phyloP scores from a whole-genome alignment of 2,797 vertebrate genomes.

The Macroramphosus scolopax region DNA sequence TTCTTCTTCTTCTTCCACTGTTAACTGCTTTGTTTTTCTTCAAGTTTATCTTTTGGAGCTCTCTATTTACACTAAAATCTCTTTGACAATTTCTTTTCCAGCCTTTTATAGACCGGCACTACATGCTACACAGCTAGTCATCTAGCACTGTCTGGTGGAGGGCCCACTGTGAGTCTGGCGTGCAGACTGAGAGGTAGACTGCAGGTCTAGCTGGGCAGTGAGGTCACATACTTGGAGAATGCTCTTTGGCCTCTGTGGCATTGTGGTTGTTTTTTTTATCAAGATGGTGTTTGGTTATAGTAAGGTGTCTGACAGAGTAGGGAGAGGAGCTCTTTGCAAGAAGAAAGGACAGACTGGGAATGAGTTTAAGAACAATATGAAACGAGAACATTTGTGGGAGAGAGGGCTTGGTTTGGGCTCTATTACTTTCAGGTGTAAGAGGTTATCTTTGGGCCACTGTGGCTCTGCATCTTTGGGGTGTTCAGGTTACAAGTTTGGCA shows the following conservation, averaged over 20 bases:
- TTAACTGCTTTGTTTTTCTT: slow-evolving; percentile 80
- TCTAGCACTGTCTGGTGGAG: slow-evolving; percentile 88
- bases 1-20: slow-evolving; percentile 51
- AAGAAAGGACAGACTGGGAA: slow-evolving; percentile 55
- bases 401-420: slow-evolving; percentile 63
- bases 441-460: slow-evolving; percentile 88
- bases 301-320: slow-evolving; percentile 56
- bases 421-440: slow-evolving; percentile 74
- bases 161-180: slow-evolving; percentile 88
- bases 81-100: slow-evolving; percentile 75
- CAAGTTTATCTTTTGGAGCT: slow-evolving; percentile 80
- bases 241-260: slow-evolving; percentile 99
- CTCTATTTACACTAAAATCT: slow-evolving; percentile 79
- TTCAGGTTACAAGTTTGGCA: slow-evolving; percentile 72
- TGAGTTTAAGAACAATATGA: slow-evolving; percentile 52
- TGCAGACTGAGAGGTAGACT: slow-evolving; percentile 98
- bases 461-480: slow-evolving; percentile 77
- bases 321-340: slow-evolving; percentile 58
- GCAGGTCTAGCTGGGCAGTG: slow-evolving; percentile 96
- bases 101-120: slow-evolving; percentile 89
- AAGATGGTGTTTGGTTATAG: slow-evolving; percentile 74
- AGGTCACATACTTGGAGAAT: slow-evolving; percentile 99
- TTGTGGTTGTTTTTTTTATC: slow-evolving; percentile 68
- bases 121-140: slow-evolving; percentile 89
- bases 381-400: slow-evolving; percentile 70